Conservation (phyloP, 2,797 vertebrate species). For the Rhincodon typus region DNA sequence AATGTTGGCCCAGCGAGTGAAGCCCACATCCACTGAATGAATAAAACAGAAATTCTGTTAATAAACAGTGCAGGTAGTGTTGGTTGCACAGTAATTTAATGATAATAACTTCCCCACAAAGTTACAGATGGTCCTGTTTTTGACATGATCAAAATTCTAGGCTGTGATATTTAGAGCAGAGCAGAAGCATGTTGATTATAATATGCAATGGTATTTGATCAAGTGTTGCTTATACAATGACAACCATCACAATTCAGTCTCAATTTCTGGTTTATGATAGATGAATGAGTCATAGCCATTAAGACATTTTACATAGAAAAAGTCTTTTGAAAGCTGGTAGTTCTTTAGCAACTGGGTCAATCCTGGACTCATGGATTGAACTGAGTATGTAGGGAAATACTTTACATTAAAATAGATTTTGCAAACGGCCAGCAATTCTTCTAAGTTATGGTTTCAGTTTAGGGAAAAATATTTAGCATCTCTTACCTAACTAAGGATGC, state of each 20-base stretch:
- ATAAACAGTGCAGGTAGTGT: neutral
- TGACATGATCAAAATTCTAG: neutral
- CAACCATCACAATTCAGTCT: neutral
- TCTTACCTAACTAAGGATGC: neutral
- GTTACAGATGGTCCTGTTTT: neutral
- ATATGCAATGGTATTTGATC: neutral
- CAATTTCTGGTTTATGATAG: neutral
- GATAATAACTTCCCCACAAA: neutral
- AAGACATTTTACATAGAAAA: neutral
- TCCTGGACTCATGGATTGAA: neutral
- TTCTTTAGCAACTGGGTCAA: neutral
- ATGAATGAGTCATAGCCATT: neutral
- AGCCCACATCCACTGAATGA: too few relatives aligned
- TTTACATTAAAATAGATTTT: neutral
- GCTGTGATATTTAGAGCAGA: neutral
- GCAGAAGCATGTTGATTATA: neutral
- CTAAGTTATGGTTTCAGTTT: neutral
- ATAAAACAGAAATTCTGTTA: neutral
- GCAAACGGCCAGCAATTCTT: neutral
- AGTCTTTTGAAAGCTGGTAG: neutral
- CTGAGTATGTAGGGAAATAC: neutral
- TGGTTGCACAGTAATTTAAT: neutral
- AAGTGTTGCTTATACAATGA: neutral
- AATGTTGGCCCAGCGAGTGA: too few relatives aligned
- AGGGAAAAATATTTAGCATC: neutral